Evolutionary conservation across 2,113 vertebrate species (phyloP), one percentile per base, ranked within the genome.

Genomic region (Pandion haliaetus): DNA sequence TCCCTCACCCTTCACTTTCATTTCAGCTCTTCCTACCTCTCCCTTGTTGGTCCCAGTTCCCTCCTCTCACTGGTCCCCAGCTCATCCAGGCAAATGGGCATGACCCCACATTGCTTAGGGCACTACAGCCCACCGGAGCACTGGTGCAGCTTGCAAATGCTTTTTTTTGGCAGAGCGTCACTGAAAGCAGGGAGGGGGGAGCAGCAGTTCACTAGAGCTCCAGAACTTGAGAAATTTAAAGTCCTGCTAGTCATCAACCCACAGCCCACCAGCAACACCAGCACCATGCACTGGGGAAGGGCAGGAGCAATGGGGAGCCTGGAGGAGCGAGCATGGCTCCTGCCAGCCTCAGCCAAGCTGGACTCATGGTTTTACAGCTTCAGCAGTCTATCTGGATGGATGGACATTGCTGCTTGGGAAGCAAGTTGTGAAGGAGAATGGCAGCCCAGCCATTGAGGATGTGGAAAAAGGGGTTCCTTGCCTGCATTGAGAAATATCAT

Each of bases 281-380:
- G 57, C 79, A 34, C 18, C 14, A 1, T 4, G 34, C n/a, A 31
- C 42, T 40, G 61, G 40, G 50, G 69, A 84, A 59, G 47, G 31
- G 50, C n/a, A 61, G 70, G 83, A 86, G 23, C 14, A 17, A 5
- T 1, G 1, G 24, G 20, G 31, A 67, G 31, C n/a, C 15, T 32
- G 12, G 15, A 52, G 34, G 50, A 74, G 15, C 0, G 0, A 70
- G 17, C 16, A 38, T 0, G 0, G 26, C 57, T 76, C 62, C 88
- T 38, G 6, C 10, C 40, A 45, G 26, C 71, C 69, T 62, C 1
- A 0, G 6, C 20, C 38, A 24, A 17, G 63, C 32, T 13, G 59
- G 10, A 47, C 12, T 59, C 32, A 6, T 25, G 49, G 32, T 23
- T 55, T 65, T 36, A 28, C 10, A 17, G 13, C 34, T 52, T 72